Evolutionary conservation across 2,113 vertebrate genomes (phyloP).

Genomic region (Marcusenius ussheri): DNA sequence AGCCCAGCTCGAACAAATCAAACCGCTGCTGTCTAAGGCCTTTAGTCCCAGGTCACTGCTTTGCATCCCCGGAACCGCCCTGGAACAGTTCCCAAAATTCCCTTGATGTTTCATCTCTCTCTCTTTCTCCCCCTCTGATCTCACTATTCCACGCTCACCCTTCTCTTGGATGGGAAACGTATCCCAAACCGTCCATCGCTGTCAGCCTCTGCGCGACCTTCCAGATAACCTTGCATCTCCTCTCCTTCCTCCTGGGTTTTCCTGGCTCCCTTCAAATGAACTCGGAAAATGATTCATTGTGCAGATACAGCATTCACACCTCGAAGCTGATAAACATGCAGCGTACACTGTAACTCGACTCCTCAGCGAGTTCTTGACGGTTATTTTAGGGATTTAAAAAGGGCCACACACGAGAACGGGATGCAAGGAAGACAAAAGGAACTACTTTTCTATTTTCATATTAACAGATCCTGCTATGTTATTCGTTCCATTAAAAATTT

Average conservation of each 20-base stretch:
- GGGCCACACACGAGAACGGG: neutral
- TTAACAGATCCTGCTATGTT: neutral
- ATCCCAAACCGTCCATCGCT: neutral
- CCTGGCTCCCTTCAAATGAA: neutral
- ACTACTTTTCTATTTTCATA: neutral
- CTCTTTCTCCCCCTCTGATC: neutral
- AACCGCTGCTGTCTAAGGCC: constrained; percentile 19
- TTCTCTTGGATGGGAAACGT: neutral
- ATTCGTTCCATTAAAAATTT: neutral
- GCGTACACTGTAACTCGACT: neutral
- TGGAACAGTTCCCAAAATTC: neutral
- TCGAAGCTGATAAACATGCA: neutral
- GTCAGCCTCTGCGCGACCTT: neutral
- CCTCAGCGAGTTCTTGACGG: neutral
- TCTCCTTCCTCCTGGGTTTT: neutral
- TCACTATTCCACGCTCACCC: neutral
- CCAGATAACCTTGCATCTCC: neutral
- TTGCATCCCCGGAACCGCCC: neutral
- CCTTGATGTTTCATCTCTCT: neutral
- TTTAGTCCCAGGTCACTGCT: constrained; percentile 16
- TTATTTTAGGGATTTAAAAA: neutral
- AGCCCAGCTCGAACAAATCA: constrained; percentile 18
- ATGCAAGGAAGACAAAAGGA: neutral
- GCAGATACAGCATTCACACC: neutral
- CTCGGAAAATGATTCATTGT: neutral